A percentile compares a stretch with the other conserved stretches of the same genome.
phyloP scores from a whole-genome alignment of 2,797 vertebrate species.

The Cyclura pinguis region DNA sequence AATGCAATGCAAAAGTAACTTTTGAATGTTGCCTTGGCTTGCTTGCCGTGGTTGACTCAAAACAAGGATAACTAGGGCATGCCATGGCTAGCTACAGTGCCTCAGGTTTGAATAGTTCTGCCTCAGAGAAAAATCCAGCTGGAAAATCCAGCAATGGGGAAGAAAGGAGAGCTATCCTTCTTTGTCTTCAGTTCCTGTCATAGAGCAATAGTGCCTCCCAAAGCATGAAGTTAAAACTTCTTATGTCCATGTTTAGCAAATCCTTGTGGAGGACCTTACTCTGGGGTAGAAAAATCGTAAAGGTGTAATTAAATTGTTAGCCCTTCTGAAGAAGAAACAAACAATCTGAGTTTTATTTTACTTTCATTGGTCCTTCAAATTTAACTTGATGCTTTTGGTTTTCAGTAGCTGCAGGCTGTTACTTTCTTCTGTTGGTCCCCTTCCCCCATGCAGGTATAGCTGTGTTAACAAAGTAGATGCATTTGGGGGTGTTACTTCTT shows the following conservation, averaged over 20 bases:
- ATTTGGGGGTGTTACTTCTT: too few species aligned
- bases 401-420: background rate
- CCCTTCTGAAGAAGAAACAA: background rate
- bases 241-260: background rate
- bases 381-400: background rate
- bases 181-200: background rate
- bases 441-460: too few species aligned
- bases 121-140: background rate
- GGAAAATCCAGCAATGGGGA: conserved; percentile 4
- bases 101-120: background rate
- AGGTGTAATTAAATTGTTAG: background rate
- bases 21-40: conserved; percentile 23
- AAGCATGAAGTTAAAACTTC: background rate
- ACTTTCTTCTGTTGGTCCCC: background rate
- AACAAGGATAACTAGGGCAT: background rate
- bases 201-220: conserved; percentile 21
- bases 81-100: background rate
- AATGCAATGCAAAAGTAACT: background rate
- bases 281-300: background rate
- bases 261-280: background rate
- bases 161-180: background rate
- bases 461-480: too few species aligned
- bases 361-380: background rate
- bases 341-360: background rate
- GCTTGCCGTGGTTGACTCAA: conserved; percentile 27